Evolutionary conservation across 2,888 invertebrate species (phyloP).

Genomic region (Catocala sponsa): DNA sequence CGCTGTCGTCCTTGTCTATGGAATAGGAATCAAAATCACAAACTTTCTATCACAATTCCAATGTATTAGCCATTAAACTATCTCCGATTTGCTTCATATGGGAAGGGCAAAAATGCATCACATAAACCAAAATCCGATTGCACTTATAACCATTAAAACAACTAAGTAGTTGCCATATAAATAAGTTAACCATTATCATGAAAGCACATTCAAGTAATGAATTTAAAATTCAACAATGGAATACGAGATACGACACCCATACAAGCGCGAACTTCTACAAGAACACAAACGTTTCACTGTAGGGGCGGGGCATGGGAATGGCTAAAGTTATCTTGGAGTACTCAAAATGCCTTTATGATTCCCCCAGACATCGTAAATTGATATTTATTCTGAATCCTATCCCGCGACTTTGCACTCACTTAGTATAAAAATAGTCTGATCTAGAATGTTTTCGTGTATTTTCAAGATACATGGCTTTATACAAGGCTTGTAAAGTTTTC

Average conservation of each 20-base stretch:
- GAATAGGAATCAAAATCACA: too few species aligned
- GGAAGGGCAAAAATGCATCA: too few species aligned
- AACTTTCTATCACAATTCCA: too few species aligned
- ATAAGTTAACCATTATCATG: too few species aligned
- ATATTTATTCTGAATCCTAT: constrained; percentile 68
- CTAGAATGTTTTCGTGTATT: constrained; percentile 21
- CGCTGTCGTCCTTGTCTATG: too few species aligned
- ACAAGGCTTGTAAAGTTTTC: constrained; percentile 42
- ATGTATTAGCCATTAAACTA: too few species aligned
- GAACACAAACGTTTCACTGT: constrained; percentile 38
- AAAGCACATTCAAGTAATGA: constrained; percentile 17
- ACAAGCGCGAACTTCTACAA: constrained; percentile 55
- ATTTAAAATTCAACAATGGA: constrained; percentile 34
- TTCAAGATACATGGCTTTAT: constrained; percentile 28
- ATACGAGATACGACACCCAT: constrained; percentile 14
- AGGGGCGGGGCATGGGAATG: constrained; percentile 37
- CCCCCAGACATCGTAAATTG: constrained; percentile 69
- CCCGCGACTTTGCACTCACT: constrained; percentile 38
- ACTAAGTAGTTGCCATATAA: too few species aligned
- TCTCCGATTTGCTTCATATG: too few species aligned
- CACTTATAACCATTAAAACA: too few species aligned
- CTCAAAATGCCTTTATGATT: constrained; percentile 73
- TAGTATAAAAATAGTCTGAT: constrained; percentile 34
- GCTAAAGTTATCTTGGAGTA: constrained; percentile 49
- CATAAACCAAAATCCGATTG: too few species aligned